phyloP scores from a whole-genome alignment of 2,888 invertebrate species.

The Priocnemis perturbator region DNA sequence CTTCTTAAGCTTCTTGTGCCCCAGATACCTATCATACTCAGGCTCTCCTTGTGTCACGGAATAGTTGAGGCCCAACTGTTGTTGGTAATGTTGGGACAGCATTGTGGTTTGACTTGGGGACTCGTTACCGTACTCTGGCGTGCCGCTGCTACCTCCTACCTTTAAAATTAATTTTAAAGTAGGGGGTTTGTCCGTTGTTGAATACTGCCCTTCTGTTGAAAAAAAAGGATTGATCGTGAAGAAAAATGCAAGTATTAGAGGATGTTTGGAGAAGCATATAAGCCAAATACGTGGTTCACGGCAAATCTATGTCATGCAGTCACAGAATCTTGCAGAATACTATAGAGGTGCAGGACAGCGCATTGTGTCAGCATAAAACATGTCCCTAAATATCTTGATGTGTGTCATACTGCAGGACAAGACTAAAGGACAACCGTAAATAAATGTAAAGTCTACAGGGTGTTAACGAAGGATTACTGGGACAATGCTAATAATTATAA shows the following conservation, averaged over 20 bases:
- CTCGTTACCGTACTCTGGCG: constrained; percentile 78
- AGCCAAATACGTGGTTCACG: constrained; percentile 39
- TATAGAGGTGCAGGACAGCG: constrained; percentile 45
- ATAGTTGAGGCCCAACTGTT: constrained; percentile 72
- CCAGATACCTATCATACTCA: constrained; percentile 70
- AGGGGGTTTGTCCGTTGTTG: constrained; percentile 76
- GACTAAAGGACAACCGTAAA: constrained; percentile 39
- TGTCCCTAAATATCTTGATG: constrained; percentile 19
- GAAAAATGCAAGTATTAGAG: constrained; percentile 8
- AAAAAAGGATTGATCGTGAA: no score
- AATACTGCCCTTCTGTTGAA: constrained; percentile 64
- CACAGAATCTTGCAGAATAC: constrained; percentile 44
- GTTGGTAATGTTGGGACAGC: constrained; percentile 72
- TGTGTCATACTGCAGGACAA: constrained; percentile 26
- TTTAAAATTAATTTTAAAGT: constrained; percentile 85
- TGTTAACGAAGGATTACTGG: constrained; percentile 31
- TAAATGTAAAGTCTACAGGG: constrained; percentile 45
- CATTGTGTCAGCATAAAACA: constrained; percentile 33
- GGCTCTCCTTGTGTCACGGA: constrained; percentile 69
- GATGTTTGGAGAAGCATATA: constrained; percentile 27
- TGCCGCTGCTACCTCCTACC: constrained; percentile 82
- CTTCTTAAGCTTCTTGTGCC: constrained; percentile 85
- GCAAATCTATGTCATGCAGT: constrained; percentile 46
- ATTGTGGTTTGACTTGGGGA: constrained; percentile 66
- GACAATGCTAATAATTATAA: constrained; percentile 35